Percentiles rank a stretch among this genome's conserved stretches.
Evolutionary conservation across 1,140 invertebrate species (phyloP).

Genomic region (Heliothis subflexa): DNA sequence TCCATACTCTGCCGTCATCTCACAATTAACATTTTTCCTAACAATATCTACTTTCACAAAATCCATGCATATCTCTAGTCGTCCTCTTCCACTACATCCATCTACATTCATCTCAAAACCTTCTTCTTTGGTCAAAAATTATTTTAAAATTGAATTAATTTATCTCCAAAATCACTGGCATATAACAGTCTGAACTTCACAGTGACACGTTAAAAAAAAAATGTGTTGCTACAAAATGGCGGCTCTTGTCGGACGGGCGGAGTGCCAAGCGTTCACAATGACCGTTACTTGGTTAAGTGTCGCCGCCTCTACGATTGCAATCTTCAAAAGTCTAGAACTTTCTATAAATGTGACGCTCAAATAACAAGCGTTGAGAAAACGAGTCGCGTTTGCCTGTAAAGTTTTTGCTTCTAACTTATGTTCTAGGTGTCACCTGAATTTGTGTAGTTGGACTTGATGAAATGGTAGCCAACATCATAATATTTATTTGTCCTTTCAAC

Average conservation of each 20-base stretch:
- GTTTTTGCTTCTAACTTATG: no score
- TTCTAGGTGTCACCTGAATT: no score
- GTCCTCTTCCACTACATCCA: not conserved
- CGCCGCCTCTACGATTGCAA: constrained; percentile 20
- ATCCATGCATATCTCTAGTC: no score
- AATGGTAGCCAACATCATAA: no score
- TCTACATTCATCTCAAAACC: not conserved
- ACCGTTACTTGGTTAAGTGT: constrained; percentile 12
- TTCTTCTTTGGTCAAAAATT: no score
- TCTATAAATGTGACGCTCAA: constrained; percentile 9
- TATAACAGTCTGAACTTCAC: constrained; percentile 6
- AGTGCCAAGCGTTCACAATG: constrained; percentile 28
- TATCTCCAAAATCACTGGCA: not conserved
- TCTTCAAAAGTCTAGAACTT: constrained; percentile 5
- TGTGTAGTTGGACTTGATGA: no score
- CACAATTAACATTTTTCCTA: no score
- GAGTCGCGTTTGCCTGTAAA: not conserved
- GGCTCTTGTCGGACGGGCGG: not conserved
- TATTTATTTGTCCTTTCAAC: no score
- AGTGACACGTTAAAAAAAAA: not conserved
- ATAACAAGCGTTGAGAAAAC: not conserved
- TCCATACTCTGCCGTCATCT: no score
- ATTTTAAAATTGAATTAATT: not conserved
- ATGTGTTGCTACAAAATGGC: not conserved
- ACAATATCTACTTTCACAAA: no score